Conservation (phyloP, 2,797 vertebrate genomes). For the Melanotaenia boesemani region DNA sequence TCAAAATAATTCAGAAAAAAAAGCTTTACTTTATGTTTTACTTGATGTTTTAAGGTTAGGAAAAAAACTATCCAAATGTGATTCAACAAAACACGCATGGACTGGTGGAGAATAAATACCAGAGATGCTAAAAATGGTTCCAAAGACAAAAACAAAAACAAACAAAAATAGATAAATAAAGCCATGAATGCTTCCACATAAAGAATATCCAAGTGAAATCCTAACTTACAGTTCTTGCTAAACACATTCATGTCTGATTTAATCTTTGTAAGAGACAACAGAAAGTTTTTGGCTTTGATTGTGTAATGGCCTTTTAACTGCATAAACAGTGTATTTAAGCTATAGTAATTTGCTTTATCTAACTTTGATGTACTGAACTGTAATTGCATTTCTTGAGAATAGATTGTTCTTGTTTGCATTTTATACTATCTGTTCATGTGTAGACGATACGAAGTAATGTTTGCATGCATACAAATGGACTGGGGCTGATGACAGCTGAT, state of each 20-base stretch:
- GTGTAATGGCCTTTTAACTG: slow-evolving; percentile 50
- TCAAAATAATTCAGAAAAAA: background rate
- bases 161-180: slow-evolving; percentile 9
- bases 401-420: slow-evolving; percentile 67
- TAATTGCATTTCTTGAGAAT: slow-evolving; percentile 60
- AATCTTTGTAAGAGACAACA: slow-evolving; percentile 17
- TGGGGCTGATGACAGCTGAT: slow-evolving; percentile 30
- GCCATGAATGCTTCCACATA: slow-evolving; percentile 19
- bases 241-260: slow-evolving; percentile 19
- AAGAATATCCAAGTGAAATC: slow-evolving; percentile 17
- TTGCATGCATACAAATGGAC: slow-evolving; percentile 69
- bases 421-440: slow-evolving; percentile 64
- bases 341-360: slow-evolving; percentile 65
- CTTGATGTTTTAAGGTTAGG: background rate
- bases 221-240: slow-evolving; percentile 33
- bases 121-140: slow-evolving; percentile 44
- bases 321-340: slow-evolving; percentile 67
- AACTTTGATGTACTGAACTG: slow-evolving; percentile 66
- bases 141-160: slow-evolving; percentile 33
- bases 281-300: slow-evolving; percentile 49
- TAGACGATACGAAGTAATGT: slow-evolving; percentile 57
- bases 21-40: background rate
- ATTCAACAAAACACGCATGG: slow-evolving; percentile 33
- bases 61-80: slow-evolving; percentile 31
- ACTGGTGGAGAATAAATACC: slow-evolving; percentile 19